phyloP scores from a whole-genome alignment of 2,113 vertebrate species.

The Falcunculus frontatus region DNA sequence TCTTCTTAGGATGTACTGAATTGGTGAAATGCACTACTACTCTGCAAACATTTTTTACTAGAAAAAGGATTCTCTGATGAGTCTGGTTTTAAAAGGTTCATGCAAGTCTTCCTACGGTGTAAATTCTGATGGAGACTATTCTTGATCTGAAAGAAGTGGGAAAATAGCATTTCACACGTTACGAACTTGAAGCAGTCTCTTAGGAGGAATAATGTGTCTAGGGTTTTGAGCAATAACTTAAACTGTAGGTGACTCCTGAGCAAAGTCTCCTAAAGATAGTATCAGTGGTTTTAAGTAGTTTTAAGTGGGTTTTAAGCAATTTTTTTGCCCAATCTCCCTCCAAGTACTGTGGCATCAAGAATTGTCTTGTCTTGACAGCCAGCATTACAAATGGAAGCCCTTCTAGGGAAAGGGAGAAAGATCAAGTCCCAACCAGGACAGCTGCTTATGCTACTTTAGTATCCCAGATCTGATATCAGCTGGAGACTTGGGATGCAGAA shows the following conservation, averaged over 20 bases:
- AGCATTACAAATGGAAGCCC: background rate
- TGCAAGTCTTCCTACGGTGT: background rate
- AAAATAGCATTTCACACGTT: background rate
- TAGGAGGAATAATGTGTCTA: background rate
- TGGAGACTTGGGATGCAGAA: background rate
- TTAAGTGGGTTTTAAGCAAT: background rate
- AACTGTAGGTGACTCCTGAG: background rate
- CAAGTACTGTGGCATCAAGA: background rate
- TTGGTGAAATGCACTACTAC: background rate
- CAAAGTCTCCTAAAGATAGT: background rate
- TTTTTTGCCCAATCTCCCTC: background rate
- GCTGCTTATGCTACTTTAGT: background rate
- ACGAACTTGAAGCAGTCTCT: background rate
- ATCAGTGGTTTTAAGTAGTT: background rate
- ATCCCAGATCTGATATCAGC: background rate
- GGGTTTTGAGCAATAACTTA: background rate
- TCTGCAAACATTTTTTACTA: background rate
- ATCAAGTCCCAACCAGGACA: background rate
- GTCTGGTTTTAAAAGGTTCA: background rate
- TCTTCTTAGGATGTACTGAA: background rate
- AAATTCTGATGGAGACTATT: background rate
- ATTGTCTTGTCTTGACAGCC: background rate
- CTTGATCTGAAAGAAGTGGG: background rate
- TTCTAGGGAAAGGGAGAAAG: background rate
- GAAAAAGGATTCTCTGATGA: background rate